Conservation (phyloP, 1,140 invertebrate species). For the Drosophila athabasca region DNA sequence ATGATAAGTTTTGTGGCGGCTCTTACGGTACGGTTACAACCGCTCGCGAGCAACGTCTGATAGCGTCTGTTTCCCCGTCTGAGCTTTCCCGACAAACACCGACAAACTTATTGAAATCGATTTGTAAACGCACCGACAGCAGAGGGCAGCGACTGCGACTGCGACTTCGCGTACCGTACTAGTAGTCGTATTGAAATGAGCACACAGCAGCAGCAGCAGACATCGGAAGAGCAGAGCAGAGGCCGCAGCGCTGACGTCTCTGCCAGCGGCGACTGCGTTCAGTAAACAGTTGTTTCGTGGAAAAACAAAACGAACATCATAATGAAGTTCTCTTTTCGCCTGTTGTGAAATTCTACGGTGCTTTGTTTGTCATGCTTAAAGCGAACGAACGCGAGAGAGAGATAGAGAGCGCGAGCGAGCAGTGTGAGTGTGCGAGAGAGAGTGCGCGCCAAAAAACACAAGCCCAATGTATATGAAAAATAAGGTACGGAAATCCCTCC, state of each 20-base stretch:
- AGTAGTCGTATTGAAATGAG: conserved; percentile 67
- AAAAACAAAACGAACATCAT: conserved; percentile 82
- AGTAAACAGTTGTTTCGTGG: conserved; percentile 82
- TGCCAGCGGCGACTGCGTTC: conserved; percentile 13
- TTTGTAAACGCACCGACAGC: conserved; percentile 71
- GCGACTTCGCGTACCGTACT: conserved; percentile 20
- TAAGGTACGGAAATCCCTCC: no score
- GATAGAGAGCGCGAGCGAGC: conserved; percentile 18
- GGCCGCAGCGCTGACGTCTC: conserved; percentile 36
- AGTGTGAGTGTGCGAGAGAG: conserved; percentile 47
- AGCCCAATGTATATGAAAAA: neutral
- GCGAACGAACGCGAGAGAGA: conserved; percentile 39
- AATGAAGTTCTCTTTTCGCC: conserved; percentile 70
- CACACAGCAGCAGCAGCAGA: conserved; percentile 44
- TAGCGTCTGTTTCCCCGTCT: conserved; percentile 60
- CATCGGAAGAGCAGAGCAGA: conserved; percentile 24
- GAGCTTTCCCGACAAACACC: conserved; percentile 75
- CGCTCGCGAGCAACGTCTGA: conserved; percentile 61
- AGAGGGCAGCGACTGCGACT: conserved; percentile 19
- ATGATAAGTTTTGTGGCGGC: conserved; percentile 10
- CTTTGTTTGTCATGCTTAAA: conserved; percentile 82
- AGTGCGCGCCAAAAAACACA: conserved; percentile 72
- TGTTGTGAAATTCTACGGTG: conserved; percentile 82
- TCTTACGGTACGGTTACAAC: conserved; percentile 52
- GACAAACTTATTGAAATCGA: conserved; percentile 80